Percentiles rank a stretch among this genome's conserved stretches.
Evolutionary conservation across 2,113 vertebrate species (phyloP).

Genomic region (Pithys albifrons): DNA sequence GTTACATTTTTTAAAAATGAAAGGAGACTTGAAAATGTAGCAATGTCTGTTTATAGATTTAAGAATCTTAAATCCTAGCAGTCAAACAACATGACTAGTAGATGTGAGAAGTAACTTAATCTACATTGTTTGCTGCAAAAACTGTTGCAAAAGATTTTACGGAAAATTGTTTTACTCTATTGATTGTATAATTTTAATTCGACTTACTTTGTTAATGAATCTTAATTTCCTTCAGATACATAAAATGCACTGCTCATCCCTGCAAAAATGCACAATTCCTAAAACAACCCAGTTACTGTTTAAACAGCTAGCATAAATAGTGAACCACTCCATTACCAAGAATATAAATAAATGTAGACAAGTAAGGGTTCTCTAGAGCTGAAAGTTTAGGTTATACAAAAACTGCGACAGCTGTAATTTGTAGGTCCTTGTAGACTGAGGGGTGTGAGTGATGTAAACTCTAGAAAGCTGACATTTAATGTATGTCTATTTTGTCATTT

Average conservation of each 20-base stretch:
- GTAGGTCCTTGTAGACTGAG: constrained; percentile 60
- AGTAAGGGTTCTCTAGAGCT: constrained; percentile 70
- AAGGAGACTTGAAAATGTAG: neutral
- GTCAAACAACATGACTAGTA: neutral
- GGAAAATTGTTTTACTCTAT: neutral
- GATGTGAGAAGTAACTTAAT: neutral
- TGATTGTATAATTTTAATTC: neutral
- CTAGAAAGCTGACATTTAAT: constrained; percentile 49
- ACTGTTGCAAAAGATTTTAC: neutral
- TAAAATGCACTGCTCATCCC: constrained; percentile 17
- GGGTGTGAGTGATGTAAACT: constrained; percentile 68
- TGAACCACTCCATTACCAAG: constrained; percentile 66
- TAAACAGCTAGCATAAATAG: constrained; percentile 73
- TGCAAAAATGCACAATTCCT: constrained; percentile 49
- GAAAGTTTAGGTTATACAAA: constrained; percentile 76
- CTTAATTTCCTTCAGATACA: neutral
- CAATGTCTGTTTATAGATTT: constrained; percentile 4
- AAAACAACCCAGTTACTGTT: constrained; percentile 73
- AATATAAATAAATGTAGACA: constrained; percentile 73
- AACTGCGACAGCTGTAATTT: constrained; percentile 75
- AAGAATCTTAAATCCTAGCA: neutral
- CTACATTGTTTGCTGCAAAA: neutral
- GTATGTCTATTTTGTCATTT: constrained; percentile 71
- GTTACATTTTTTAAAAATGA: neutral
- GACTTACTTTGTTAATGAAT: neutral